phyloP scores from a whole-genome alignment of 2,113 vertebrate species.

The Haplochromis vanheusdeni region DNA sequence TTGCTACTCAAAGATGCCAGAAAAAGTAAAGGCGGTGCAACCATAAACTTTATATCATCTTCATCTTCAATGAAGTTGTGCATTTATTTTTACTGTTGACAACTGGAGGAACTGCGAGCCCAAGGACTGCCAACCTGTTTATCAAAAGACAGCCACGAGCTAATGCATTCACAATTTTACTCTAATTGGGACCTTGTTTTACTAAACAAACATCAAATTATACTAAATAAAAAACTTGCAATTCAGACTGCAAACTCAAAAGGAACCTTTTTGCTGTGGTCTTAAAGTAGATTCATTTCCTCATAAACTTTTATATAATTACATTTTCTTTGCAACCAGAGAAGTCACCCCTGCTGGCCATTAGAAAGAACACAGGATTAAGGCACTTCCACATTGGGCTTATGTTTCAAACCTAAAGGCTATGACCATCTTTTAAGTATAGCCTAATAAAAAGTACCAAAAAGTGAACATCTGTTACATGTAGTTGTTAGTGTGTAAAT shows the following conservation, averaged over 20 bases:
- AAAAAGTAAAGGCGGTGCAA: not conserved
- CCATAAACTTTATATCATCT: not conserved
- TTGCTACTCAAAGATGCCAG: not conserved
- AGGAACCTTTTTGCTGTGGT: not conserved
- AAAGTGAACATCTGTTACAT: not conserved
- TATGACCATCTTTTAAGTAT: not conserved
- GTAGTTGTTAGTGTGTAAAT: not conserved
- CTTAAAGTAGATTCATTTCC: not conserved
- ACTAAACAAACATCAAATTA: not conserved
- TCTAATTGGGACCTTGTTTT: not conserved
- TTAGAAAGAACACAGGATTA: not conserved
- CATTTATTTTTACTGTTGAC: not conserved
- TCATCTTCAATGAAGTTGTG: not conserved
- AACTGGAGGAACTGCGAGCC: not conserved
- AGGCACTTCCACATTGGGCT: not conserved
- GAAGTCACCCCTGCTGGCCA: not conserved
- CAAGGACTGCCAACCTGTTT: not conserved
- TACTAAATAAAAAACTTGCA: not conserved
- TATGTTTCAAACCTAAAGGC: not conserved
- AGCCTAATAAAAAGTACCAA: not conserved
- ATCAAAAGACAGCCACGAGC: fast-evolving
- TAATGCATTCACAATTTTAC: not conserved
- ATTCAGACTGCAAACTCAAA: not conserved
- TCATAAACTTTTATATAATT: not conserved
- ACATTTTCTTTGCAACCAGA: not conserved